These are phyloP conservation scores for Ia io DNA, from an alignment of 2,113 vertebrate genomes.

Conservation along the genomic window DNA sequence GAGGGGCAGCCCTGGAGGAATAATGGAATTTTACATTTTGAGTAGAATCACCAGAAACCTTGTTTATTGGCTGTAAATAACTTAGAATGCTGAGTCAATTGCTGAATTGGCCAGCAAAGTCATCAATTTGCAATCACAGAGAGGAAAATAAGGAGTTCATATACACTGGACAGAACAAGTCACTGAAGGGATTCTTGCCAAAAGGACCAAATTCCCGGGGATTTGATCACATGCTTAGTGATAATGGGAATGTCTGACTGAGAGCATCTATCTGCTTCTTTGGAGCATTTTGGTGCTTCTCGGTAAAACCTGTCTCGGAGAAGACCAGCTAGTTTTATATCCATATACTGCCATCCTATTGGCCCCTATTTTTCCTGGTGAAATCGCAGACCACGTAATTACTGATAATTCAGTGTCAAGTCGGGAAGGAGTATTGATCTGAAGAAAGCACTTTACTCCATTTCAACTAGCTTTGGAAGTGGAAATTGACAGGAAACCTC, in stretches of 20 bases:
- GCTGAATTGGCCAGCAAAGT: background rate
- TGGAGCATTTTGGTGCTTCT: background rate
- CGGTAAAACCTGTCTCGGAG: background rate
- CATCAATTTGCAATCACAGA: background rate
- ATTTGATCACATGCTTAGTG: background rate
- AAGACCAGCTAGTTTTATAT: background rate
- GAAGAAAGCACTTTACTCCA: conserved; percentile 43
- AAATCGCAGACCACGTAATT: background rate
- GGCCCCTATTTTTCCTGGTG: background rate
- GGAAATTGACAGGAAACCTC: conserved; percentile 10
- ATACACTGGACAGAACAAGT: background rate
- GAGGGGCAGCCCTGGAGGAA: background rate
- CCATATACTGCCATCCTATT: rapidly evolving
- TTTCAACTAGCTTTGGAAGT: conserved; percentile 36
- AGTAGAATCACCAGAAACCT: background rate
- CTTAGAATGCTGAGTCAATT: background rate
- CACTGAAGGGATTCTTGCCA: background rate
- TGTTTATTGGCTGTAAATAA: background rate
- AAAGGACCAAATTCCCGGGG: background rate
- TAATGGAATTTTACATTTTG: too few relatives aligned
- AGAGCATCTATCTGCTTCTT: background rate
- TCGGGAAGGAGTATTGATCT: background rate
- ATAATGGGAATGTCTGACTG: rapidly evolving
- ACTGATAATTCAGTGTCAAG: background rate
- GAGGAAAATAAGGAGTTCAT: background rate